These are phyloP conservation scores for Leucophora obtusa DNA, from an alignment of 2,888 invertebrate genomes.

Conservation along the genomic window DNA sequence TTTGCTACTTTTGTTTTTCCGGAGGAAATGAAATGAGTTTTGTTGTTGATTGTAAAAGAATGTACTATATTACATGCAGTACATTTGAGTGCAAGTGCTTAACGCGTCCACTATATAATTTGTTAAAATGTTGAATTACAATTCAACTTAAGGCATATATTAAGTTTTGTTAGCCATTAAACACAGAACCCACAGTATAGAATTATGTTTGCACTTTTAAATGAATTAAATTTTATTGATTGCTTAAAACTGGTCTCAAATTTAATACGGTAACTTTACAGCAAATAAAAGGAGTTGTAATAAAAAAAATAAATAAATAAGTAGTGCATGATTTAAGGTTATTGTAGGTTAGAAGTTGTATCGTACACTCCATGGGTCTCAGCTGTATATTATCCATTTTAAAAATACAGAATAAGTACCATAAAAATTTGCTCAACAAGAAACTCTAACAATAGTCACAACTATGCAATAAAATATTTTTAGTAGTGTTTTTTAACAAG, in stretches of 20 bases:
- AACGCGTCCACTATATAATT: constrained; percentile 49
- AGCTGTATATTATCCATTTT: not conserved
- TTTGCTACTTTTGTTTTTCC: constrained; percentile 26
- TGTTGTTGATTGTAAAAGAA: constrained; percentile 34
- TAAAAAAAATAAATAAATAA: not conserved
- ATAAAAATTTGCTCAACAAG: not conserved
- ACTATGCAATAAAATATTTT: not conserved
- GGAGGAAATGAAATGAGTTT: constrained; percentile 61
- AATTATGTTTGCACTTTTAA: constrained; percentile 54
- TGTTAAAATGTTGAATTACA: constrained; percentile 48
- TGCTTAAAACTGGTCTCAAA: constrained; percentile 12
- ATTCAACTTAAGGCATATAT: not conserved
- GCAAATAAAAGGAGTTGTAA: constrained; percentile 1
- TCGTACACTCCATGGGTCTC: not conserved
- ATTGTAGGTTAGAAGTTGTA: not conserved
- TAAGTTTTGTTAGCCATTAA: constrained; percentile 27
- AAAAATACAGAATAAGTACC: not conserved
- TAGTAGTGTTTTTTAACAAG: not conserved
- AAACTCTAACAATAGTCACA: not conserved
- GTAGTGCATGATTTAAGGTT: not conserved
- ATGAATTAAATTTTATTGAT: constrained; percentile 53
- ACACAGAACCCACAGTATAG: constrained; percentile 31
- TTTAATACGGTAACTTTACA: too few relatives aligned
- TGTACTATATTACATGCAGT: not conserved
- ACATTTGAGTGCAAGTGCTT: constrained; percentile 1